A percentile compares a stretch with the other conserved stretches of the same genome.
Evolutionary conservation across 1,140 invertebrate species (phyloP).

Genomic region (Oreohelix idahoensis): DNA sequence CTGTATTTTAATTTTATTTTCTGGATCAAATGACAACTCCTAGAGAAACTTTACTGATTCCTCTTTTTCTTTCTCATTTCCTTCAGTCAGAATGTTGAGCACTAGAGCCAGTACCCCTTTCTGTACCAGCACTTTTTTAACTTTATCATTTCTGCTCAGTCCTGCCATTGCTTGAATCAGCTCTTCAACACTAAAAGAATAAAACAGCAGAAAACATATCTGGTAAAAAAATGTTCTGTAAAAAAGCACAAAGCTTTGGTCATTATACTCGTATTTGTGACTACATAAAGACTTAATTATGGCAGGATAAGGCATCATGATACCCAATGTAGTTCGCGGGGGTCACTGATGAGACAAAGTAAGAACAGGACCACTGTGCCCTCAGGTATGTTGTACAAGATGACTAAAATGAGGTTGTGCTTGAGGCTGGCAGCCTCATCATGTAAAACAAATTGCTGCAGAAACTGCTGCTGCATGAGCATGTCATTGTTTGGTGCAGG

Average conservation of each 20-base stretch:
- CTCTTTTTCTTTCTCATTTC: neutral
- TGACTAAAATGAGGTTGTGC: too few relatives aligned
- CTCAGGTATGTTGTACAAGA: too few relatives aligned
- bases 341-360: too few relatives aligned
- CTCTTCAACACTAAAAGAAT: conserved; percentile 20
- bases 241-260: neutral
- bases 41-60: neutral
- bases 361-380: too few relatives aligned
- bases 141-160: conserved; percentile 24
- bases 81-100: neutral
- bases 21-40: conserved; percentile 27
- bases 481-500: too few relatives aligned
- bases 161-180: conserved; percentile 14
- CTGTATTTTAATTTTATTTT: conserved; percentile 26
- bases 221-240: neutral
- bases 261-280: too few relatives aligned
- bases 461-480: too few relatives aligned
- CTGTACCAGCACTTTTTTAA: conserved; percentile 27
- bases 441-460: too few relatives aligned
- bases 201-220: neutral
- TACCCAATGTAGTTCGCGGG: too few relatives aligned
- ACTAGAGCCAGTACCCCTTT: conserved; percentile 11
- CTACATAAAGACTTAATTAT: too few relatives aligned
- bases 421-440: too few relatives aligned
- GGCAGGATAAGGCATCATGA: too few relatives aligned